Percentiles rank a stretch among this genome's conserved stretches.
These are phyloP conservation scores for Jordanella pulchra DNA, from an alignment of 2,797 vertebrate species.

Conservation along the genomic window DNA sequence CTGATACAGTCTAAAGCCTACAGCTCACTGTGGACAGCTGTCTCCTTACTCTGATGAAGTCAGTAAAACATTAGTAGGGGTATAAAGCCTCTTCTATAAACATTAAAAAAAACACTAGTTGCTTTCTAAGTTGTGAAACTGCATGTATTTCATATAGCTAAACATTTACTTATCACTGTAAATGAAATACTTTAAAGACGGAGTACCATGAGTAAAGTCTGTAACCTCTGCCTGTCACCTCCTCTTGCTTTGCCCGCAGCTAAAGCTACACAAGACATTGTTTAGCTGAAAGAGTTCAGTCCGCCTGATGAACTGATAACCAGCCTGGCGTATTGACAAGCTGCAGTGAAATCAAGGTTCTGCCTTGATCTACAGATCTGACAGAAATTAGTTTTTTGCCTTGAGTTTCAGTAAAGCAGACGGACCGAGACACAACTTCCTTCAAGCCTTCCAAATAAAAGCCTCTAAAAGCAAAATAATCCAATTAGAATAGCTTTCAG, in stretches of 20 bases:
- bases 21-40: neutral
- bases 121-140: neutral
- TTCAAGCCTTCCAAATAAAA: constrained; percentile 1
- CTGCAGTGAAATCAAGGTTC: neutral
- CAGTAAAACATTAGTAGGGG: neutral
- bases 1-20: neutral
- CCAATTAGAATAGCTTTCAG: neutral
- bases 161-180: neutral
- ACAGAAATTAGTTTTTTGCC: neutral
- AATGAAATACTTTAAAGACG: neutral
- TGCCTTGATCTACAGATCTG: neutral
- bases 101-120: too few relatives aligned
- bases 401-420: neutral
- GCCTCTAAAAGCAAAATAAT: neutral
- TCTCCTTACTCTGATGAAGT: neutral
- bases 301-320: neutral
- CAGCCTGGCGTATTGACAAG: neutral
- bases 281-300: neutral
- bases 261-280: neutral
- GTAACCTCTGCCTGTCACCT: neutral
- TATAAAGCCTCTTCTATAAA: neutral
- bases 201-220: neutral
- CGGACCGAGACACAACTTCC: neutral
- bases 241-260: neutral
- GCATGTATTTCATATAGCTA: neutral